phyloP scores from a whole-genome alignment of 2,888 invertebrate genomes.

The Allolobophora icterica region DNA sequence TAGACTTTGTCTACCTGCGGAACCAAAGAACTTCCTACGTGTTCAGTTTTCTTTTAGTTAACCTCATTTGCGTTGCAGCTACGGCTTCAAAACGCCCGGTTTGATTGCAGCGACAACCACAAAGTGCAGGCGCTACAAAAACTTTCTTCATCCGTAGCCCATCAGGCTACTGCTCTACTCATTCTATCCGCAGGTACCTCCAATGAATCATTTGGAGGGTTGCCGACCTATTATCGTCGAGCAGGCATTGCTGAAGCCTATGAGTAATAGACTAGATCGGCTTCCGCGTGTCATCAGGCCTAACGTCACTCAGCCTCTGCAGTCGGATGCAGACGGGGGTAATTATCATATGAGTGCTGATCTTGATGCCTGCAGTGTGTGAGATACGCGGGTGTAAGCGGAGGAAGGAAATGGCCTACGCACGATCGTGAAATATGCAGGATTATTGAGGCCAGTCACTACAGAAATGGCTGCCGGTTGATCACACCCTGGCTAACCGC shows the following conservation, averaged over 20 bases:
- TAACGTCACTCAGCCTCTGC: background rate
- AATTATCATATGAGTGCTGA: background rate
- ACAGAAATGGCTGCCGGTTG: background rate
- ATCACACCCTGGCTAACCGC: background rate
- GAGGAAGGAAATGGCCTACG: background rate
- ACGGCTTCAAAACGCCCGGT: background rate
- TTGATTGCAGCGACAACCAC: background rate
- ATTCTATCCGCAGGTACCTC: background rate
- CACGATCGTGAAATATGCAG: background rate
- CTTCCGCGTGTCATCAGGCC: background rate
- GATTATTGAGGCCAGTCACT: background rate
- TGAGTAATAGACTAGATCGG: background rate
- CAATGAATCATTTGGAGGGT: background rate
- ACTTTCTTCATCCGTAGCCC: background rate
- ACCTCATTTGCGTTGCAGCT: background rate
- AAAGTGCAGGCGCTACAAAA: background rate
- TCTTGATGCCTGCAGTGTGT: background rate
- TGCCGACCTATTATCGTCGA: background rate
- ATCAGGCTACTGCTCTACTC: background rate
- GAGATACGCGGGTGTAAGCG: too few species aligned
- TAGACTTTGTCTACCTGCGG: background rate
- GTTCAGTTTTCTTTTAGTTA: background rate
- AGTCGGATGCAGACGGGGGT: background rate
- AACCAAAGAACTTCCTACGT: background rate
- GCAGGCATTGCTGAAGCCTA: background rate